Base-by-base conservation (phyloP, 2,113 vertebrate genomes). In the Plectropomus leopardus region DNA sequence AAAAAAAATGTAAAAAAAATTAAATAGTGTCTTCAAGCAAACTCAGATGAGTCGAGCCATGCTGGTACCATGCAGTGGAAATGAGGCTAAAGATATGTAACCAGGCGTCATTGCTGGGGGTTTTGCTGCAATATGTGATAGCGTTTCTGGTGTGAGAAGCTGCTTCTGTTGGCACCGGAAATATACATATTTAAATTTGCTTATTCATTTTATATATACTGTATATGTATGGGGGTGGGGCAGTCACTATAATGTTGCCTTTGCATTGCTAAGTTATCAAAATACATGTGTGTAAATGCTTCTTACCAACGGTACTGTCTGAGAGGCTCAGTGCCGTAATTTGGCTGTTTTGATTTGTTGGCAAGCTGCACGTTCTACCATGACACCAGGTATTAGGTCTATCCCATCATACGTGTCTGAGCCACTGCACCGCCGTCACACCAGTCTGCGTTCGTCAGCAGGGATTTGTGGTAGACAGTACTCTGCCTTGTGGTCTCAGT, bases 401-500 rank as follows among this genome's bases (percentile, higher is more conserved):
- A 4, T n/a, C 26, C 47, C 23, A 15, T 47, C 15, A 40, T 15
- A 21, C 34, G 14, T 14, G 34, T 61, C 53, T 76, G 60, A 66
- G 34, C 45, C 53, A 14, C 26, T 17, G 44, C 4, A 8, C 28
- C 15, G 10, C 28, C 30, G 40, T 76, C 77, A 61, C 19, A 17
- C 28, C 40, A 47, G 23, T 16, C 54, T 63, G 47, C 44, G 76
- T 68, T 73, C 55, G 40, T 76, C 83, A 81, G 61, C 55, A 51
- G 72, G 78, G 78, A 77, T 81, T 68, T 68, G 83, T 64, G 83
- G 61, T 34, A 60, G 28, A 67, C 54, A 55, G 10, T 2, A 16
- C 54, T 76, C 51, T 36, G 66, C 44, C 21, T 16, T 14, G 55
- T 68, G 68, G 48, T 54, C 26, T 51, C 30, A 51, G 53, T 42